Base-by-base conservation (phyloP, 2,113 vertebrate genomes). In the Callospermophilus lateralis region DNA sequence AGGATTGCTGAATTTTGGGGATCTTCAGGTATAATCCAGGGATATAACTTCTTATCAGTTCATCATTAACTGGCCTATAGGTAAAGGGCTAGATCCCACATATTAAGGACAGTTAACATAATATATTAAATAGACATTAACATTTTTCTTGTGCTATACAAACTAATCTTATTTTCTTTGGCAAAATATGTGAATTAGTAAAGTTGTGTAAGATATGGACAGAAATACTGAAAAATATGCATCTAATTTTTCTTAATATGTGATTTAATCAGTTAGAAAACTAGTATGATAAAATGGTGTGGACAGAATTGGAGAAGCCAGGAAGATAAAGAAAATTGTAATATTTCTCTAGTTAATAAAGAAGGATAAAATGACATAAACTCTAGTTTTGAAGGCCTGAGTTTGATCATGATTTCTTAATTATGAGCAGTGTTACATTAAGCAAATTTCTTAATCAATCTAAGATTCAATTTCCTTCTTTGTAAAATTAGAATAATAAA, bases 91-190 rank as follows among this genome's bases (percentile, higher is more conserved):
- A 51, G 78, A 86, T 34, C 48, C 7, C 48, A 51, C 16, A 51
- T 92, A 74, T 92, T 93, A 90, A 81, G 58, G 78, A 86, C 32
- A 85, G n/a, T 67, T 95, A 89, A 91, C n/a, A 84, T n/a, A 65
- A 30, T 55, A 4, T 76, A 84, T 61, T 39, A 96, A 78, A 22
- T 22, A 84, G 58, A 51, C 45, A 84, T 73, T 74, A 42, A 68
- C n/a, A 89, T 8, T 83, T 88, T 61, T 88, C 17, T 84, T 95
- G 58, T 84, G 19, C 17, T 30, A 73, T 58, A 70, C 9, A 78
- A 92, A 83, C 77, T 45, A 97, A 95, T 37, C 7, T 67, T 80
- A 79, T 88, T 96, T 97, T 74, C 61, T 95, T 88, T 96, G 39
- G 72, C n/a, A 85, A 86, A 91, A 19, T n/a, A 19, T 48, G 15